Evolutionary conservation across 2,888 invertebrate species (phyloP).

Genomic region (Argyresthia goedartella): DNA sequence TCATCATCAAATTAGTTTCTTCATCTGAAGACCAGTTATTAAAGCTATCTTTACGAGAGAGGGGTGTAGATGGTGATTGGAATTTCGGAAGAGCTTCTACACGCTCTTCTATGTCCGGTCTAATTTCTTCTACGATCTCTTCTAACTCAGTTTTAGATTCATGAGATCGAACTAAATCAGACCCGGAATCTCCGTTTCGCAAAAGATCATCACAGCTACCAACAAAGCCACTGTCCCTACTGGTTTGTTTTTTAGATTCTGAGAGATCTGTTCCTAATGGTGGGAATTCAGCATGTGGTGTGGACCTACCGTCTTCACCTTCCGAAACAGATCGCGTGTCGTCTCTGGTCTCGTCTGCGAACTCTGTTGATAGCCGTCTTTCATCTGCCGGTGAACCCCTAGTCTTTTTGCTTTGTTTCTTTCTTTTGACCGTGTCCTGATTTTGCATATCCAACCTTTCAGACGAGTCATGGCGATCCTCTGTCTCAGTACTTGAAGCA

Average conservation of each 20-base stretch:
- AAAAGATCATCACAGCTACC: constrained; percentile 90
- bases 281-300: constrained; percentile 77
- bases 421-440: constrained; percentile 79
- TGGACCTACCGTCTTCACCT: constrained; percentile 76
- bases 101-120: constrained; percentile 64
- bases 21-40: constrained; percentile 96
- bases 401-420: constrained; percentile 82
- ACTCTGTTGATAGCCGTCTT: constrained; percentile 74
- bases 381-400: constrained; percentile 73
- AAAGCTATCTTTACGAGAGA: constrained; percentile 89
- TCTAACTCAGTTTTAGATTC: constrained; percentile 70
- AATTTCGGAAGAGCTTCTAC: constrained; percentile 65
- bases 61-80: constrained; percentile 62
- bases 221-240: constrained; percentile 89
- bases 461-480: constrained; percentile 75
- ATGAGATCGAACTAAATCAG: constrained; percentile 61
- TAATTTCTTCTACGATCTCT: constrained; percentile 72
- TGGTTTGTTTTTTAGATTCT: constrained; percentile 82
- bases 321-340: constrained; percentile 72
- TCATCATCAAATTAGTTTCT: constrained; percentile 95
- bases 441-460: constrained; percentile 82
- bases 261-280: constrained; percentile 69
- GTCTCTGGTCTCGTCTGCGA: constrained; percentile 71
- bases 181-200: constrained; percentile 72
- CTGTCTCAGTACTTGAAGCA: constrained; percentile 82